phyloP scores from a whole-genome alignment of 2,113 vertebrate genomes.

The Bubo scandiacus region DNA sequence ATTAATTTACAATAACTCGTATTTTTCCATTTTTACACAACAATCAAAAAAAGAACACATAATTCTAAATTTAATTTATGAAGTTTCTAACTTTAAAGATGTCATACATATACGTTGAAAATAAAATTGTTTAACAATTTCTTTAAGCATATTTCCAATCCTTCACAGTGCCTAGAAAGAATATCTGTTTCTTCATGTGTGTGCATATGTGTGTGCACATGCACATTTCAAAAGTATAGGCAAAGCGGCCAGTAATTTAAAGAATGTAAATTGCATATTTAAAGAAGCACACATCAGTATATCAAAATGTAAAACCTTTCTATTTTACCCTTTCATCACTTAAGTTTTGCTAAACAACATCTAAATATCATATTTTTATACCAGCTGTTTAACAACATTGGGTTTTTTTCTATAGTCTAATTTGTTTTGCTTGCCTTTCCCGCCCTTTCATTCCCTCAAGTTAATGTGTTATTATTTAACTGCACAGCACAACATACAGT shows the following conservation, averaged over 20 bases:
- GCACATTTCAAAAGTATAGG: background rate
- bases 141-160: background rate
- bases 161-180: background rate
- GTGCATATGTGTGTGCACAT: fast-evolving
- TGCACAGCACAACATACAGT: background rate
- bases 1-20: background rate
- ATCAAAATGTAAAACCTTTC: background rate
- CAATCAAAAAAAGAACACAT: background rate
- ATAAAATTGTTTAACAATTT: background rate
- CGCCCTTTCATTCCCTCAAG: background rate
- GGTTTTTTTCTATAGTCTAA: background rate
- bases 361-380: background rate
- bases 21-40: background rate
- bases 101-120: background rate
- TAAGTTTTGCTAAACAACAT: background rate
- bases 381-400: background rate
- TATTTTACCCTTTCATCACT: background rate
- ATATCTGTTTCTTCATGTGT: background rate
- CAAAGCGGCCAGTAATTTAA: background rate
- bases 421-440: background rate
- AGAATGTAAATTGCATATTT: background rate
- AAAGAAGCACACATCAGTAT: background rate
- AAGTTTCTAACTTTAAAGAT: background rate
- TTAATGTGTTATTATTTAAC: background rate
- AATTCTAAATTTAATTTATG: background rate